Evolutionary conservation across 2,888 invertebrate species (phyloP), one percentile per base, ranked within the genome.

Genomic region (Ditula angustiorana): DNA sequence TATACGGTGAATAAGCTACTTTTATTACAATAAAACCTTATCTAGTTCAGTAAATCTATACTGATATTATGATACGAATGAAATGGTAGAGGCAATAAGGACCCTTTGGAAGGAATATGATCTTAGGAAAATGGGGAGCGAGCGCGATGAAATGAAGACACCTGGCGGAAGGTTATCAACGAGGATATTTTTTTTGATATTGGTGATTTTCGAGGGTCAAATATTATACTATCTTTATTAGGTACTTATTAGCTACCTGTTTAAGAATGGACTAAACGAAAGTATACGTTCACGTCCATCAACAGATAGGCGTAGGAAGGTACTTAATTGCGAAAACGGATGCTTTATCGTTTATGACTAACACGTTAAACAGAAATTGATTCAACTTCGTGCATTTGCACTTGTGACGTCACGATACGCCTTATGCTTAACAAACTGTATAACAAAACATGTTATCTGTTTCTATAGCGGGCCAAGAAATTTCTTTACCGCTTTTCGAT

Each of bases 341-440:
- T 44, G 52, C 56, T 13, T 61, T 66, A 66, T 66, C 61, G 44
- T 66, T 33, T 37, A 21, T 66, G 52, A 66, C 50, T 60, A 66
- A 66, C 41, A 41, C 21, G 49, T 52, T 44, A 21, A 33, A 53
- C 46, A 53, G 52, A 35, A 64, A 58, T 44, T 37, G 49, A 66
- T 50, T 52, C 58, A 30, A 28, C 58, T 24, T 24, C 44, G 53
- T 53, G 57, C 61, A 62, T 46, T 57, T 66, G 61, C 66, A 61
- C 46, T 44, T 16, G 52, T 62, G 66, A 58, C 66, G 66, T 62
- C 66, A 66, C 57, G 53, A 59, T 59, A 46, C 30, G 28, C 33
- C 30, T 61, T 52, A 30, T 41, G 30, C 44, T 53, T 46, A 5
- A 7, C 30, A 8, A 30, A 8, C 30, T 37, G n/a, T 13, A 37